Evolutionary conservation across 2,113 vertebrate species (phyloP).

Genomic region (Lasiurus cinereus): DNA sequence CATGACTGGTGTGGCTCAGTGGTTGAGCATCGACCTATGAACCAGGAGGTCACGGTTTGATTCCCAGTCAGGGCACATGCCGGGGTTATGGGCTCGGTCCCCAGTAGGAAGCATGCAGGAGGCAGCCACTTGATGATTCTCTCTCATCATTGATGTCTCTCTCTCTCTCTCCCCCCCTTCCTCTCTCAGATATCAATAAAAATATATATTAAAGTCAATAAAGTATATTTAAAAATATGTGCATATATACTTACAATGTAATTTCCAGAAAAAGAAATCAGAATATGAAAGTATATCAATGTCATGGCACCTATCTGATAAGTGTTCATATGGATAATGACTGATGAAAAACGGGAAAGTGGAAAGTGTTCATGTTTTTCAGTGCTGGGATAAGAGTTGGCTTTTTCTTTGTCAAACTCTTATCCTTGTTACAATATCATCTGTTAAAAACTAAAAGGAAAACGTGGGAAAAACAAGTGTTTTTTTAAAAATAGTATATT

Average conservation of each 20-base stretch:
- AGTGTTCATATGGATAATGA: background rate
- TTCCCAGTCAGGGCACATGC: too few species aligned
- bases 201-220: too few species aligned
- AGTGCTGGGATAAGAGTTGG: background rate
- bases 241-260: background rate
- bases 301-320: background rate
- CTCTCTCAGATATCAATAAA: too few species aligned
- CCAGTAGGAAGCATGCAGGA: too few species aligned
- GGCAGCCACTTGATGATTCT: too few species aligned
- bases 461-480: background rate
- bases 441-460: background rate
- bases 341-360: background rate
- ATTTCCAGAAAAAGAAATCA: conserved; percentile 28
- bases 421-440: background rate
- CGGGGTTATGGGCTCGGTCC: too few species aligned
- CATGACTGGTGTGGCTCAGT: too few species aligned
- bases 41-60: too few species aligned
- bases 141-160: too few species aligned
- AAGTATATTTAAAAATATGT: background rate
- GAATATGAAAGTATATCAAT: background rate
- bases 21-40: too few species aligned
- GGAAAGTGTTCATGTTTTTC: background rate
- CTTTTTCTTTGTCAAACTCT: background rate
- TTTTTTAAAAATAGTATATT: background rate
- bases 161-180: too few species aligned